phyloP scores from a whole-genome alignment of 2,888 invertebrate genomes.

The Diabrotica balteata region DNA sequence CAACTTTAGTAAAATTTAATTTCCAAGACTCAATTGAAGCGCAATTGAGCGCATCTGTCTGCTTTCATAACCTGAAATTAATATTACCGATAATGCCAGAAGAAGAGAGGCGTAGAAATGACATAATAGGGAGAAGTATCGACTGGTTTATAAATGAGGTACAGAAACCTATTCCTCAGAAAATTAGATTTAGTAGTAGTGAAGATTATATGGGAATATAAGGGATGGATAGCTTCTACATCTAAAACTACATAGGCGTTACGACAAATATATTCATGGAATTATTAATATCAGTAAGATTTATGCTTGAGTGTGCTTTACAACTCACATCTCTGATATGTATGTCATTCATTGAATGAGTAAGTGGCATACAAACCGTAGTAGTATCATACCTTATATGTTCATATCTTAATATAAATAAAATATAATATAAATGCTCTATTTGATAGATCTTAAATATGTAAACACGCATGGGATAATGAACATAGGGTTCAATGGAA shows the following conservation, averaged over 20 bases:
- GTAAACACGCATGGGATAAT: too few species aligned
- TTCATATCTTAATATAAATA: too few species aligned
- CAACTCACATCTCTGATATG: too few species aligned
- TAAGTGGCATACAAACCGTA: too few species aligned
- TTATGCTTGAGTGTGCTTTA: too few species aligned
- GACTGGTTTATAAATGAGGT: conserved; percentile 54
- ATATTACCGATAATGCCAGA: conserved; percentile 11
- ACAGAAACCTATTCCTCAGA: conserved; percentile 53
- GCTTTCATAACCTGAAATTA: conserved; percentile 14
- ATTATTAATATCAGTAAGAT: neutral
- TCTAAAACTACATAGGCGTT: neutral
- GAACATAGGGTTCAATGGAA: too few species aligned
- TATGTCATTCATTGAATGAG: too few species aligned
- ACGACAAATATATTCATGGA: conserved; percentile 3
- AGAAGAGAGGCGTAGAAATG: conserved; percentile 17
- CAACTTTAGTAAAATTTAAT: conserved; percentile 5
- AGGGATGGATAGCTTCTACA: conserved; percentile 1
- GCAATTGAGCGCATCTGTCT: conserved; percentile 8
- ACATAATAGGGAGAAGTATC: conserved; percentile 20
- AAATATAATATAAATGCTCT: too few species aligned
- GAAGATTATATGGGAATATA: conserved; percentile 46
- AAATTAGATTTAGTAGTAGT: conserved; percentile 55
- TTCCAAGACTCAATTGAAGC: conserved; percentile 11
- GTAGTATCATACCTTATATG: too few species aligned
- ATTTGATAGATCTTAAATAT: too few species aligned